Conservation (phyloP, 2,888 invertebrate genomes). For the Rotaria macrura region DNA sequence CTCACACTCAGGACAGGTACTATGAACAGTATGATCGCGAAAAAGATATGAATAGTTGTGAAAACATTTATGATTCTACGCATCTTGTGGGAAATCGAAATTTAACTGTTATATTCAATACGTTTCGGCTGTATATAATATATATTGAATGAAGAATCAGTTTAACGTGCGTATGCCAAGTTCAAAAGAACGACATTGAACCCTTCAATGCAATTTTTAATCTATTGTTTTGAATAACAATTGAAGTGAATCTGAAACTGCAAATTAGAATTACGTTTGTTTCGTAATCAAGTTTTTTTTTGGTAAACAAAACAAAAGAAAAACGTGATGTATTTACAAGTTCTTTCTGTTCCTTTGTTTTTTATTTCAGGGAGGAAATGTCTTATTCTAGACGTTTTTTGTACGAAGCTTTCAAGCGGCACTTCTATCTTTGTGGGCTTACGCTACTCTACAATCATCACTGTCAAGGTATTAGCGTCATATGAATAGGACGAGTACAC, state of each 20-base stretch:
- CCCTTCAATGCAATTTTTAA: too few relatives aligned
- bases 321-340: too few relatives aligned
- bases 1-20: neutral
- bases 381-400: neutral
- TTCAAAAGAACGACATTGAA: neutral
- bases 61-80: neutral
- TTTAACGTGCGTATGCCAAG: neutral
- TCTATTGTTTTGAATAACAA: neutral
- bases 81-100: neutral
- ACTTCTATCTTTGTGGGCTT: neutral
- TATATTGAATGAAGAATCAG: too few relatives aligned
- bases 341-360: neutral
- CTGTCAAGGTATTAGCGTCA: too few relatives aligned
- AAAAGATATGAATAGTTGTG: neutral
- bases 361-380: neutral
- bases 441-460: too few relatives aligned
- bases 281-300: neutral
- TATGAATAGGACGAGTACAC: too few relatives aligned
- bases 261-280: too few relatives aligned
- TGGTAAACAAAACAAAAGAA: neutral
- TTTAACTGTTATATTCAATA: neutral
- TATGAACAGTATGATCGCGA: neutral
- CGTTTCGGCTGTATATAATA: too few relatives aligned
- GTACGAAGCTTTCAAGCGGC: neutral
- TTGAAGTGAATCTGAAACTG: neutral